Conservation (phyloP, 2,797 vertebrate genomes). For the Emys orbicularis region DNA sequence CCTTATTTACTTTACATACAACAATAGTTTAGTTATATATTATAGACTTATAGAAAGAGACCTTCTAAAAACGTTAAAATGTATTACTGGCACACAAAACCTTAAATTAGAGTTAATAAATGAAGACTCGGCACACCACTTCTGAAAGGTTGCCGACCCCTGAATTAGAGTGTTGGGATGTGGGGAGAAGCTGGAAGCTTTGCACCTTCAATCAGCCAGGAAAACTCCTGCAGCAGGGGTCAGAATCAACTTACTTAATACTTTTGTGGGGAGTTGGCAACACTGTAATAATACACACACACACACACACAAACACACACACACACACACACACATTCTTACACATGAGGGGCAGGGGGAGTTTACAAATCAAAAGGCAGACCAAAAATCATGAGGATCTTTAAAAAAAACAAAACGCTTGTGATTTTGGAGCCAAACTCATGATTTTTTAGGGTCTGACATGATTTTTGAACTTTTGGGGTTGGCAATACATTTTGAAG, state of each 20-base stretch:
- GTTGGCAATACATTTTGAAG: background rate
- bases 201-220: background rate
- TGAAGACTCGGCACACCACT: too few species aligned
- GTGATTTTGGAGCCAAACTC: background rate
- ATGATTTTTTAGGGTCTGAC: background rate
- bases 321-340: too few species aligned
- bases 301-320: too few species aligned
- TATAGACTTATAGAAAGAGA: too few species aligned
- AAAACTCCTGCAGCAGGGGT: background rate
- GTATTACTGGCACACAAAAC: too few species aligned
- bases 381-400: background rate
- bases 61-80: too few species aligned
- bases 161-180: background rate
- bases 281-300: background rate
- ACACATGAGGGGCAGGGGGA: background rate
- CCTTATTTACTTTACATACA: too few species aligned
- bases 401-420: too few species aligned
- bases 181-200: background rate
- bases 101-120: too few species aligned
- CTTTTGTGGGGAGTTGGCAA: background rate
- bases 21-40: too few species aligned
- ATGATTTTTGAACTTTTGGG: background rate
- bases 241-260: background rate
- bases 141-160: too few species aligned
- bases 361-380: background rate